Evolutionary conservation across 2,888 invertebrate genomes (phyloP).

Genomic region (Apomyelois bistriatella): DNA sequence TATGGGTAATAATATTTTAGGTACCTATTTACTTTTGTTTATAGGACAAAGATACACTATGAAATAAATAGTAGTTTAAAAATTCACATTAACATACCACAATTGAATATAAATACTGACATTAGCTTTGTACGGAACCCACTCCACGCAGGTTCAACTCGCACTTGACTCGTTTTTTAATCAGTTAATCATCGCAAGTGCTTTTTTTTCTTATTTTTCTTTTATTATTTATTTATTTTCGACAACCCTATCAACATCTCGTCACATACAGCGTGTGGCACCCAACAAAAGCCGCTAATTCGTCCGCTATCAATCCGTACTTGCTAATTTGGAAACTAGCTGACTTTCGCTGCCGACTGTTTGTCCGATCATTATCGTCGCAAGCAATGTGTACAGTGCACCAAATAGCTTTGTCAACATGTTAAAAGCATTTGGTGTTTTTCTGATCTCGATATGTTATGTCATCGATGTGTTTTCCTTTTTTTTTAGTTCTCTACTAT

Average conservation of each 20-base stretch:
- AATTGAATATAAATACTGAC: too few relatives aligned
- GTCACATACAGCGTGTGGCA: conserved; percentile 26
- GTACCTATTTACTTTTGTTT: too few relatives aligned
- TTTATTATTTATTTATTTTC: neutral
- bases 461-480: neutral
- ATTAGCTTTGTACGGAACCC: too few relatives aligned
- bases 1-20: too few relatives aligned
- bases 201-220: too few relatives aligned
- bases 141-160: too few relatives aligned
- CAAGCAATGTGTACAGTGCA: conserved; percentile 22
- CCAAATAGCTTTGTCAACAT: conserved; percentile 20
- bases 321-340: conserved; percentile 58
- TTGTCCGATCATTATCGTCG: conserved; percentile 43
- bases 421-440: neutral
- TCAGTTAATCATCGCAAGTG: too few relatives aligned
- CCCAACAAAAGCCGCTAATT: conserved; percentile 65
- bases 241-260: neutral
- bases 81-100: too few relatives aligned
- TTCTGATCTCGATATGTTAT: neutral
- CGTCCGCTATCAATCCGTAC: conserved; percentile 57
- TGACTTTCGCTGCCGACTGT: conserved; percentile 46
- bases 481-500: too few relatives aligned
- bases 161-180: too few relatives aligned
- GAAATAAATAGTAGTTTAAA: too few relatives aligned
- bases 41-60: too few relatives aligned